A percentile compares a stretch with the other conserved stretches of the same genome.
phyloP scores from a whole-genome alignment of 1,140 invertebrate species.

The Solen grandis region DNA sequence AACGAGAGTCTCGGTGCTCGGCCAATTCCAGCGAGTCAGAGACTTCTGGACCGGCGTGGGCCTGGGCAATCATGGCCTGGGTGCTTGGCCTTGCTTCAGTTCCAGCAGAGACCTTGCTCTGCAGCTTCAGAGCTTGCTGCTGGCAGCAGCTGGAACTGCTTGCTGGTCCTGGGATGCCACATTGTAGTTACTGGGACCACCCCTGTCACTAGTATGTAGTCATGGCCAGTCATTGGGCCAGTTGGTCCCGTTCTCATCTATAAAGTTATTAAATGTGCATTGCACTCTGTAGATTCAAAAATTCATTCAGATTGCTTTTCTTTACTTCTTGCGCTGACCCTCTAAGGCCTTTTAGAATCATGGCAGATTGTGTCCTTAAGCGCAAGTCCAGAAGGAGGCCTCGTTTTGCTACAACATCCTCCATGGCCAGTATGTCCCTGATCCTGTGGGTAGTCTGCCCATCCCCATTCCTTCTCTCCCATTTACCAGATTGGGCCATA shows the following conservation, averaged over 20 bases:
- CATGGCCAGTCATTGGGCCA: slow-evolving; percentile 69
- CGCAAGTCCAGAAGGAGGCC: slow-evolving; percentile 54
- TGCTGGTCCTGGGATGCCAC: slow-evolving; percentile 69
- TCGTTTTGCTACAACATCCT: slow-evolving; percentile 53
- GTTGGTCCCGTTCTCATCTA: slow-evolving; percentile 59
- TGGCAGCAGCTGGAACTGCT: slow-evolving; percentile 73
- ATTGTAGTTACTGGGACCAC: slow-evolving; percentile 71
- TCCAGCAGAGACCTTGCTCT: slow-evolving; percentile 71
- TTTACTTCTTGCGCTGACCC: slow-evolving; percentile 39
- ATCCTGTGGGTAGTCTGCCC: no score
- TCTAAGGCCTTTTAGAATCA: slow-evolving; percentile 35
- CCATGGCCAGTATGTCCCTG: slow-evolving; percentile 52
- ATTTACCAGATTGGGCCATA: neutral
- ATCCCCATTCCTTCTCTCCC: slow-evolving; percentile 36
- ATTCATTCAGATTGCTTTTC: no score
- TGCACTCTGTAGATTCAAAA: slow-evolving; percentile 70
- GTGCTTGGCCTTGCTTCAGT: slow-evolving; percentile 78
- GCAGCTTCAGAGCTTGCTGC: slow-evolving; percentile 65
- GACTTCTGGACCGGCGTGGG: slow-evolving; percentile 75
- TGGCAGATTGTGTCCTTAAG: slow-evolving; percentile 43
- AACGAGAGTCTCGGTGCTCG: slow-evolving; percentile 46
- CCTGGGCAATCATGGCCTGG: slow-evolving; percentile 79
- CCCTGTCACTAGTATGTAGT: slow-evolving; percentile 75
- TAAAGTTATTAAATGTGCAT: slow-evolving; percentile 76
- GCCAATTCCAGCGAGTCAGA: slow-evolving; percentile 17